These are phyloP conservation scores for Bilobella aurantiaca DNA, from an alignment of 1,140 invertebrate genomes.

Conservation along the genomic window DNA sequence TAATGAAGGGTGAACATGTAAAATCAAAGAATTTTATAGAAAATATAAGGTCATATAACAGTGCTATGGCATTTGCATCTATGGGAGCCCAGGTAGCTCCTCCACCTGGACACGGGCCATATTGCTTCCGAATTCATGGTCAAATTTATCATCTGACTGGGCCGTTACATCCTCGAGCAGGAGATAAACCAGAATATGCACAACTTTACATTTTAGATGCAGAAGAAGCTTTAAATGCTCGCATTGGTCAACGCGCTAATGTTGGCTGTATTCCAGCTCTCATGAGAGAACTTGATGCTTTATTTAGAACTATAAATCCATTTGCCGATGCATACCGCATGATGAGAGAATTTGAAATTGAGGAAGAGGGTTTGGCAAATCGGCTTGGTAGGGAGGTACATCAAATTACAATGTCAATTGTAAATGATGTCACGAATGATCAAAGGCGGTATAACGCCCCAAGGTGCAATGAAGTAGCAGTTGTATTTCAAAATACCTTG, in stretches of 20 bases:
- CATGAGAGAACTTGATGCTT: not conserved
- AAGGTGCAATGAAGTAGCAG: slow-evolving; percentile 27
- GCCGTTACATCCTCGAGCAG: slow-evolving; percentile 8
- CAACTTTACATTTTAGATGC: slow-evolving; percentile 33
- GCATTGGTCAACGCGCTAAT: slow-evolving; percentile 20
- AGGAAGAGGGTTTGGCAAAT: slow-evolving; percentile 21
- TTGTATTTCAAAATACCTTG: slow-evolving; percentile 17
- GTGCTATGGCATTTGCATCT: slow-evolving; percentile 35
- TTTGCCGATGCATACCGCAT: slow-evolving; percentile 30
- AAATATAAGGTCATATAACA: slow-evolving; percentile 37
- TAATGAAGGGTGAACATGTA: slow-evolving; percentile 10
- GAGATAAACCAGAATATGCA: slow-evolving; percentile 24
- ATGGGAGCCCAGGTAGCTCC: slow-evolving; percentile 29
- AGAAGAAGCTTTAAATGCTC: not conserved
- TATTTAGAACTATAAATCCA: slow-evolving; percentile 16
- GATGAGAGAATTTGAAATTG: slow-evolving; percentile 28
- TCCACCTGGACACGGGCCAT: slow-evolving; percentile 16
- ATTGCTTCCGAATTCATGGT: slow-evolving; percentile 37
- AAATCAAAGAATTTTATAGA: slow-evolving; percentile 32
- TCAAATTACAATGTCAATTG: slow-evolving; percentile 19
- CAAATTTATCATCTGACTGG: slow-evolving; percentile 37
- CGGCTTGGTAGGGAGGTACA: not conserved
- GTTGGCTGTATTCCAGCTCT: not conserved
- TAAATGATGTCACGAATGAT: slow-evolving; percentile 18
- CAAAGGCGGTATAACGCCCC: slow-evolving; percentile 31